Evolutionary conservation across 1,140 invertebrate species (phyloP).

Genomic region (Pygmarrhopalites habei): DNA sequence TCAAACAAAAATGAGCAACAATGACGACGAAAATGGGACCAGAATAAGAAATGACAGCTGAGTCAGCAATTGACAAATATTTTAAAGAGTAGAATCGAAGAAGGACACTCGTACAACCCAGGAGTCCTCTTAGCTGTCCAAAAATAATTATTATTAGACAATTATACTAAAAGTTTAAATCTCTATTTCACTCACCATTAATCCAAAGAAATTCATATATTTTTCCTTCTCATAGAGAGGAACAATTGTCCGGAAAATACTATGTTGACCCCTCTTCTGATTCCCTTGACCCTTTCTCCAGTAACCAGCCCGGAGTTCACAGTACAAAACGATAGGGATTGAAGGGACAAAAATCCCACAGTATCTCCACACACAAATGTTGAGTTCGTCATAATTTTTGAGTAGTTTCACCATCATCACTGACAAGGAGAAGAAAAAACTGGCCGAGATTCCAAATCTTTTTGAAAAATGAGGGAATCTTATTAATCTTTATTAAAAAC

Average conservation of each 20-base stretch:
- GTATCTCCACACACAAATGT: slow-evolving; percentile 25
- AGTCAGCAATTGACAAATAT: slow-evolving; percentile 23
- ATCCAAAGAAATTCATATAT: slow-evolving; percentile 8
- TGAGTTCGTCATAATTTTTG: slow-evolving; percentile 13
- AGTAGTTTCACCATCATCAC: slow-evolving; percentile 22
- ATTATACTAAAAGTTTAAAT: neutral
- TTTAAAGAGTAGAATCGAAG: slow-evolving; percentile 25
- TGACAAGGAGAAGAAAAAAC: slow-evolving; percentile 25
- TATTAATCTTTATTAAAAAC: slow-evolving; percentile 11
- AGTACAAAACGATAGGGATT: slow-evolving; percentile 7
- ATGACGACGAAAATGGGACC: slow-evolving; percentile 77
- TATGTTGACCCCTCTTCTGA: neutral
- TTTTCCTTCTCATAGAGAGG: slow-evolving; percentile 21
- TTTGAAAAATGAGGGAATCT: too few relatives aligned
- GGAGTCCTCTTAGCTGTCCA: slow-evolving; percentile 20
- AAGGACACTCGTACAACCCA: slow-evolving; percentile 10
- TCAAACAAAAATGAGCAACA: slow-evolving; percentile 77
- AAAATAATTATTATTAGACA: neutral
- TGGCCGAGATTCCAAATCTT: slow-evolving; percentile 19
- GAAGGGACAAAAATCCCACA: slow-evolving; percentile 19
- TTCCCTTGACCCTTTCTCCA: neutral
- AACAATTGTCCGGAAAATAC: slow-evolving; percentile 24
- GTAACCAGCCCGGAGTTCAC: neutral
- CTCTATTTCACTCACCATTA: slow-evolving; percentile 10
- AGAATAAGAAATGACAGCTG: slow-evolving; percentile 20